phyloP scores from a whole-genome alignment of 1,140 invertebrate species.

The Drosophila leontia region DNA sequence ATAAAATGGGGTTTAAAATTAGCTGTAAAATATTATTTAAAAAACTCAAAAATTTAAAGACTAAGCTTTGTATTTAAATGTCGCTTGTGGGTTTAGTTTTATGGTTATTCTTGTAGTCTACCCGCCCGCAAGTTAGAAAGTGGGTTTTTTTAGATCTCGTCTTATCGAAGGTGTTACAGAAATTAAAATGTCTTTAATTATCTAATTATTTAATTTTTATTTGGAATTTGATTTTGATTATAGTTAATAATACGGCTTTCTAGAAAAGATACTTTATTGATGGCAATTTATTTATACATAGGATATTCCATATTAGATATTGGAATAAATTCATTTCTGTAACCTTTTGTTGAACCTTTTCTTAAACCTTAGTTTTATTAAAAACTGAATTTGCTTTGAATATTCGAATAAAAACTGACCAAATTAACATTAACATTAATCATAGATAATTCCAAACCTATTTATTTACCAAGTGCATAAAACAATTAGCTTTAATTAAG shows the following conservation, averaged over 20 bases:
- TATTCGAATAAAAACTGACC: not conserved
- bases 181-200: no score
- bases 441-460: no score
- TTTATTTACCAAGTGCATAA: not conserved
- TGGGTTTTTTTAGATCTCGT: not conserved
- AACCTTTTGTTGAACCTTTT: not conserved
- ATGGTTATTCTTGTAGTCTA: not conserved
- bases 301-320: not conserved
- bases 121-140: not conserved
- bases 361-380: not conserved
- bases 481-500: slow-evolving; percentile 1
- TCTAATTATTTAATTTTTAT: no score
- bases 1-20: not conserved
- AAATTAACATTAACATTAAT: not conserved
- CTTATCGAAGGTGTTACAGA: not conserved
- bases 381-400: not conserved
- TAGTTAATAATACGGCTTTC: no score
- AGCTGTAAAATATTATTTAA: not conserved
- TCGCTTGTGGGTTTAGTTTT: not conserved
- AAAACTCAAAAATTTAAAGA: no score
- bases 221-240: no score
- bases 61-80: not conserved
- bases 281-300: not conserved
- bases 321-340: not conserved
- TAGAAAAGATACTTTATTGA: no score